Percentiles rank a stretch among this genome's conserved stretches.
These are phyloP conservation scores for Danio kyathit DNA, from an alignment of 2,797 vertebrate genomes.

Conservation along the genomic window DNA sequence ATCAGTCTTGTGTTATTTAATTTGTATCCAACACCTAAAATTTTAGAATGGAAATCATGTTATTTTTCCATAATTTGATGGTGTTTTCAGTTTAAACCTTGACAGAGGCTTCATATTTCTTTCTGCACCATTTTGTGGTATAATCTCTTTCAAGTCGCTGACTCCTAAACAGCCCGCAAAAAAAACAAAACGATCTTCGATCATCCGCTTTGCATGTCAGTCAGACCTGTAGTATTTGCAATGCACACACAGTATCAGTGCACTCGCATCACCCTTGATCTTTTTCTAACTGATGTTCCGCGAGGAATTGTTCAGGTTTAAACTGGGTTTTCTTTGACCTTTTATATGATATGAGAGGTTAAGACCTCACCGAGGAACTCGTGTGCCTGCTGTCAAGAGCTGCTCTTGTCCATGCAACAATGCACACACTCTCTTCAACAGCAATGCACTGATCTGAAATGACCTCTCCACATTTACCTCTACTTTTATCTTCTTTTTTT, in stretches of 20 bases:
- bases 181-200: neutral
- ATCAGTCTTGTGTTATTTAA: neutral
- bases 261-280: neutral
- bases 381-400: slow-evolving; percentile 26
- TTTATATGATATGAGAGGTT: slow-evolving; percentile 22
- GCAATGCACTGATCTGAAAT: slow-evolving; percentile 36
- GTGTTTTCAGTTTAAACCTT: neutral
- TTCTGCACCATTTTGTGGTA: neutral
- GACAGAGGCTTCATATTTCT: neutral
- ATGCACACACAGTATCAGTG: neutral
- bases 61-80: too few relatives aligned
- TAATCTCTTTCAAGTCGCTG: neutral
- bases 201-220: too few relatives aligned
- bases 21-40: too few relatives aligned
- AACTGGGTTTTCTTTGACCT: slow-evolving; percentile 27
- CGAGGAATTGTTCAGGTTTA: slow-evolving; percentile 7
- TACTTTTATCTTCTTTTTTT: slow-evolving; percentile 8
- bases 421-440: slow-evolving; percentile 2
- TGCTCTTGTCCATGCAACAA: slow-evolving; percentile 36
- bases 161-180: neutral
- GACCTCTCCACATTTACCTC: slow-evolving; percentile 30
- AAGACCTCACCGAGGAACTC: slow-evolving; percentile 5
- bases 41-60: too few relatives aligned
- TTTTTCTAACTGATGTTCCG: slow-evolving; percentile 11
- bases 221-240: neutral